Percentiles rank a stretch among this genome's conserved stretches.
Evolutionary conservation across 1,140 invertebrate genomes (phyloP).

Genomic region (Drosophila miranda): DNA sequence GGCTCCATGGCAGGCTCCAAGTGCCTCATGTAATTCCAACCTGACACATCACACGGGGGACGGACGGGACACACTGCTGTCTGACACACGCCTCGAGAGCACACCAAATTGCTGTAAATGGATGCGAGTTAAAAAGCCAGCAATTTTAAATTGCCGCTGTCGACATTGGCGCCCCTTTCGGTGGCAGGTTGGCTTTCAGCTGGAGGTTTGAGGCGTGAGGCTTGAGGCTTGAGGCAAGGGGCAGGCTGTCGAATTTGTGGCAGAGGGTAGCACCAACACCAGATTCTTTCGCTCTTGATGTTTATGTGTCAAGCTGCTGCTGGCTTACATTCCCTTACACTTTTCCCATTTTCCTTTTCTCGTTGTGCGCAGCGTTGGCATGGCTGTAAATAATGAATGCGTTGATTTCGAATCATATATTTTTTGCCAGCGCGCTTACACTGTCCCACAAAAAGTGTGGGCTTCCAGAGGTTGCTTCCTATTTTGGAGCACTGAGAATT

Average conservation of each 20-base stretch:
- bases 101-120: conserved; percentile 78
- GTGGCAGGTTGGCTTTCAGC: background rate
- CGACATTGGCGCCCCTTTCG: conserved; percentile 53
- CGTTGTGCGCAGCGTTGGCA: conserved; percentile 25
- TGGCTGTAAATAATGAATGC: conserved; percentile 74
- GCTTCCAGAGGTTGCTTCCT: background rate
- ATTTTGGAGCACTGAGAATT: no score
- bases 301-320: conserved; percentile 76
- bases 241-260: conserved; percentile 21
- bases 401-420: conserved; percentile 79
- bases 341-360: conserved; percentile 28
- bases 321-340: conserved; percentile 59
- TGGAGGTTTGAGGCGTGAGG: background rate
- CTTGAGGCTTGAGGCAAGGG: background rate
- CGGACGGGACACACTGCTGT: conserved; percentile 8
- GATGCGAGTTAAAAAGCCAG: conserved; percentile 80
- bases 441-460: conserved; percentile 31
- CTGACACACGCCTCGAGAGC: conserved; percentile 45
- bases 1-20: conserved; percentile 43
- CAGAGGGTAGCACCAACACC: conserved; percentile 5
- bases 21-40: conserved; percentile 79
- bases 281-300: conserved; percentile 68
- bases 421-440: conserved; percentile 58
- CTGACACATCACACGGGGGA: conserved; percentile 72
- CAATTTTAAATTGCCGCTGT: conserved; percentile 79